Percentiles rank a stretch among this genome's conserved stretches.
These are phyloP conservation scores for Copsychus sechellarum DNA, from an alignment of 2,113 vertebrate genomes.

Conservation along the genomic window DNA sequence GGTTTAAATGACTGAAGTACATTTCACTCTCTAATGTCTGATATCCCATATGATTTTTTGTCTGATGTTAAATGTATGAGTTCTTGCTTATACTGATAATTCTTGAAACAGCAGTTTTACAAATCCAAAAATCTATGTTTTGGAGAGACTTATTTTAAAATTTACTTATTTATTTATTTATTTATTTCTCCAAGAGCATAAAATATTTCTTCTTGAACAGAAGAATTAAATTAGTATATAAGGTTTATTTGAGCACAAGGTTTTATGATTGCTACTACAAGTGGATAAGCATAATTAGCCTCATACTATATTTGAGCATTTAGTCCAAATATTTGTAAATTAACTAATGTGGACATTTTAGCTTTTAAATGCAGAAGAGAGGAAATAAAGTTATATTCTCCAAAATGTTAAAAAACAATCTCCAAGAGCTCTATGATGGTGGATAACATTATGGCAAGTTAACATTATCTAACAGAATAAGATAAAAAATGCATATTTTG, in stretches of 20 bases:
- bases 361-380: not conserved
- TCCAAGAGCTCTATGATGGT: not conserved
- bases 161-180: too few relatives aligned
- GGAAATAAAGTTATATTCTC: not conserved
- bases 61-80: not conserved
- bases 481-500: fast-evolving
- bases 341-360: not conserved
- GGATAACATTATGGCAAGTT: not conserved
- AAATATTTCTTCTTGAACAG: not conserved
- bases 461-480: not conserved
- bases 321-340: not conserved
- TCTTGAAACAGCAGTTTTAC: not conserved
- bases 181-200: not conserved
- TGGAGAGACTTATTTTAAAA: not conserved
- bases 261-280: not conserved
- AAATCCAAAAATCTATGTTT: not conserved
- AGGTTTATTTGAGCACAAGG: not conserved
- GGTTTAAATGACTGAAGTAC: not conserved
- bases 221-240: not conserved
- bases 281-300: not conserved
- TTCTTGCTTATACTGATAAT: not conserved
- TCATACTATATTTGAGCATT: not conserved
- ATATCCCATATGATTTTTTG: not conserved
- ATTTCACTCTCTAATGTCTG: not conserved
- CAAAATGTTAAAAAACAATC: not conserved